Conservation (phyloP, 2,797 vertebrate species). For the Parauchenoglanis punctatus region DNA sequence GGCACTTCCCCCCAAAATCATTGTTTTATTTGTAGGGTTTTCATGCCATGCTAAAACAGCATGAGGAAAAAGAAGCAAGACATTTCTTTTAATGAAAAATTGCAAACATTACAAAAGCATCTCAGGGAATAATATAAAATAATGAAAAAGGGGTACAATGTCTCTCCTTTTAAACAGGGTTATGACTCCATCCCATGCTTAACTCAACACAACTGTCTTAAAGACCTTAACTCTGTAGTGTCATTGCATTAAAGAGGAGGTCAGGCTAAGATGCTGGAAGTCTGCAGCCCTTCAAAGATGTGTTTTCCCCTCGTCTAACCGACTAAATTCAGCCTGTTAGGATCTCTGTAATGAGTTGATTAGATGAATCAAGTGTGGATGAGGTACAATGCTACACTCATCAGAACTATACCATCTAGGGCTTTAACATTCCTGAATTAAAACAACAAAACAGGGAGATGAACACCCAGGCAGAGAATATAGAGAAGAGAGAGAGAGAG, state of each 20-base stretch:
- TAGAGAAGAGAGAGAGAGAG: background rate
- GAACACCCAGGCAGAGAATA: background rate
- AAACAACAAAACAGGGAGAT: background rate
- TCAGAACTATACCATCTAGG: background rate
- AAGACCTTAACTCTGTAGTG: too few relatives aligned
- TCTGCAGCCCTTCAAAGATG: background rate
- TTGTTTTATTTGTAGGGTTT: too few relatives aligned
- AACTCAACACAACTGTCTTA: too few relatives aligned
- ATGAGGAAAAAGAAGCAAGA: too few relatives aligned
- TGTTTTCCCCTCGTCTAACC: background rate
- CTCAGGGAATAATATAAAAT: too few relatives aligned
- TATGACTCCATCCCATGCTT: too few relatives aligned
- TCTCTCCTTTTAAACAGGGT: too few relatives aligned
- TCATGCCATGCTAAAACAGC: too few relatives aligned
- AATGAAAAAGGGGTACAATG: too few relatives aligned
- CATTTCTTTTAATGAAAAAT: too few relatives aligned
- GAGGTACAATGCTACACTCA: background rate
- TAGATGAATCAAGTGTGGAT: background rate
- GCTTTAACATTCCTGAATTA: background rate
- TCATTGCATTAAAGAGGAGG: background rate
- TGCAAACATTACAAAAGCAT: too few relatives aligned
- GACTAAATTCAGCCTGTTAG: background rate
- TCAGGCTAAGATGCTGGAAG: background rate
- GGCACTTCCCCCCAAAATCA: too few relatives aligned
- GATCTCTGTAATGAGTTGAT: constrained; percentile 6